Conservation (phyloP, 2,888 invertebrate genomes). For the Helobdella robusta region DNA sequence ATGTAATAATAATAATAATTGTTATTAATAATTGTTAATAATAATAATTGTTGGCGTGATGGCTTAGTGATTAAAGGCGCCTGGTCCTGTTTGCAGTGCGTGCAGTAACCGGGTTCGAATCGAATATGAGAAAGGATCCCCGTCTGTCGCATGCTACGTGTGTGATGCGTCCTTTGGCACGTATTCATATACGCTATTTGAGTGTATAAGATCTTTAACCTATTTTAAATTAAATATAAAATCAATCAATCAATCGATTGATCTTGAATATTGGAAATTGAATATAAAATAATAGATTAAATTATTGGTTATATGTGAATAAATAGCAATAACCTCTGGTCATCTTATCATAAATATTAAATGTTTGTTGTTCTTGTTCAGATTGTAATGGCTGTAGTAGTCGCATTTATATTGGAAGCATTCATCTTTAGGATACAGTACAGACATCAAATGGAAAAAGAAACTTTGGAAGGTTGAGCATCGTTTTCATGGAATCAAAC, state of each 20-base stretch:
- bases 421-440: slow-evolving; percentile 80
- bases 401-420: slow-evolving; percentile 76
- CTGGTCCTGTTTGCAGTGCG: no score
- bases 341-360: slow-evolving; percentile 7
- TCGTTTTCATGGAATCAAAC: no score
- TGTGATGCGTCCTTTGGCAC: no score
- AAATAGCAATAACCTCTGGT: neutral
- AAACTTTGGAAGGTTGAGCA: slow-evolving; percentile 43
- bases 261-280: neutral
- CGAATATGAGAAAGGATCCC: no score
- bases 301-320: neutral
- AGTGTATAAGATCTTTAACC: no score
- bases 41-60: no score
- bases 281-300: neutral
- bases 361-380: slow-evolving; percentile 32
- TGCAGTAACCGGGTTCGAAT: no score
- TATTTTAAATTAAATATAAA: neutral
- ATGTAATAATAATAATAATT: no score
- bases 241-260: neutral
- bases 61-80: no score
- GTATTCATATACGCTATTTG: no score
- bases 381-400: slow-evolving; percentile 73
- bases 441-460: slow-evolving; percentile 64
- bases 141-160: no score
- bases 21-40: no score